A percentile compares a stretch with the other conserved stretches of the same genome.
Conservation (phyloP, 2,113 vertebrate genomes). For the Podarcis cretensis region DNA sequence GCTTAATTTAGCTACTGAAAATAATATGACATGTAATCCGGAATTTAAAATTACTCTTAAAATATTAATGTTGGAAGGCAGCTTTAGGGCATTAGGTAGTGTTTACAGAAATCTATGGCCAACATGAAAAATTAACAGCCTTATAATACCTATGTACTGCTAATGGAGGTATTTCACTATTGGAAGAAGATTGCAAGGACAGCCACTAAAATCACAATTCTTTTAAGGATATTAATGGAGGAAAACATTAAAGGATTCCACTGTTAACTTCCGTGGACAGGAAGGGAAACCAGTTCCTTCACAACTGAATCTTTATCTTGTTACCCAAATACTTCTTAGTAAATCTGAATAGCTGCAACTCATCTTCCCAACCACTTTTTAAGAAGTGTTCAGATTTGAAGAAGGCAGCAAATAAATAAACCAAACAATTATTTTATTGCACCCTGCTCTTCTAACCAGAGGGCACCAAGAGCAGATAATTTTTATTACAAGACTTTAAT, state of each 20-base stretch:
- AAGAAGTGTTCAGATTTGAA: background rate
- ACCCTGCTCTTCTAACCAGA: background rate
- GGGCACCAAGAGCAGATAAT: no score
- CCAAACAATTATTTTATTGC: background rate
- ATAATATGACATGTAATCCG: background rate
- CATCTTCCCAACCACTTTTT: background rate
- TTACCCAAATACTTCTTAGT: background rate
- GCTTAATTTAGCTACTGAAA: background rate
- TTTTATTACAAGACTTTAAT: no score
- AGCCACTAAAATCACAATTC: background rate
- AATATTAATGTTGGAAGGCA: background rate
- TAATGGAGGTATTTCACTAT: background rate
- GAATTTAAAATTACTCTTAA: background rate
- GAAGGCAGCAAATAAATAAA: background rate
- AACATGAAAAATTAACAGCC: background rate
- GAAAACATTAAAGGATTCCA: background rate
- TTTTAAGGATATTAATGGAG: background rate
- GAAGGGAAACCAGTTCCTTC: background rate
- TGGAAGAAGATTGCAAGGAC: background rate
- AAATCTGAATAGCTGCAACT: background rate
- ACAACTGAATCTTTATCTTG: background rate
- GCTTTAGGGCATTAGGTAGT: background rate
- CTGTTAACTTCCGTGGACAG: background rate
- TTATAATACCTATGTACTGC: background rate
- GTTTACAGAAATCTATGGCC: background rate